These are phyloP conservation scores for Echinometra lucunter DNA, from an alignment of 53 echinoderm and acorn worm species.

Conservation along the genomic window DNA sequence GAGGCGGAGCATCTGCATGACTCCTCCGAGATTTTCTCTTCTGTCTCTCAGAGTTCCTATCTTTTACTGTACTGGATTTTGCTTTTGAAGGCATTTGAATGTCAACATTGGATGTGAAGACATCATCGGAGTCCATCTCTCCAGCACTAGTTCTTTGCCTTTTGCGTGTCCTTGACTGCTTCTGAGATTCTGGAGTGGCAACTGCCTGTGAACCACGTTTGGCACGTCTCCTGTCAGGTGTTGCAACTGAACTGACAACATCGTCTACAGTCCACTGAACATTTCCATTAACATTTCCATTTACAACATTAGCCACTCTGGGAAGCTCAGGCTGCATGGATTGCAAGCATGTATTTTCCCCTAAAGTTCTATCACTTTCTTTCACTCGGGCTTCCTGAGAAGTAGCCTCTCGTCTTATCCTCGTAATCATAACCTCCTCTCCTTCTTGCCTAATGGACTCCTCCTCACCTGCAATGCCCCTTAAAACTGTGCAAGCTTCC, in stretches of 20 bases:
- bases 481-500: constrained; percentile 7
- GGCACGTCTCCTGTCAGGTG: not conserved
- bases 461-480: constrained; percentile 66
- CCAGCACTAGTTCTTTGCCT: constrained; percentile 6
- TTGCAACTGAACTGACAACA: not conserved
- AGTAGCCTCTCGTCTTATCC: constrained; percentile 23
- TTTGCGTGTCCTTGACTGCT: not conserved
- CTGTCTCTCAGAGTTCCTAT: not conserved
- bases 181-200: not conserved
- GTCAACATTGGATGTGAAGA: constrained; percentile 33
- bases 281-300: not conserved
- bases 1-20: constrained; percentile 64
- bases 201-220: constrained; percentile 39
- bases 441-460: constrained; percentile 37
- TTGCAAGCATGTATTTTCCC: not conserved
- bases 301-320: not conserved
- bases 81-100: not conserved
- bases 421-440: constrained; percentile 47
- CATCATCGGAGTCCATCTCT: constrained; percentile 42
- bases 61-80: not conserved
- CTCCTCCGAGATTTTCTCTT: constrained; percentile 66
- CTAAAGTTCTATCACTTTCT: not conserved
- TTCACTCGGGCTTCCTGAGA: not conserved
- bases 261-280: not conserved
- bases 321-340: not conserved